These are phyloP conservation scores for Pissodes strobi DNA, from an alignment of 1,140 invertebrate species.

Conservation along the genomic window DNA sequence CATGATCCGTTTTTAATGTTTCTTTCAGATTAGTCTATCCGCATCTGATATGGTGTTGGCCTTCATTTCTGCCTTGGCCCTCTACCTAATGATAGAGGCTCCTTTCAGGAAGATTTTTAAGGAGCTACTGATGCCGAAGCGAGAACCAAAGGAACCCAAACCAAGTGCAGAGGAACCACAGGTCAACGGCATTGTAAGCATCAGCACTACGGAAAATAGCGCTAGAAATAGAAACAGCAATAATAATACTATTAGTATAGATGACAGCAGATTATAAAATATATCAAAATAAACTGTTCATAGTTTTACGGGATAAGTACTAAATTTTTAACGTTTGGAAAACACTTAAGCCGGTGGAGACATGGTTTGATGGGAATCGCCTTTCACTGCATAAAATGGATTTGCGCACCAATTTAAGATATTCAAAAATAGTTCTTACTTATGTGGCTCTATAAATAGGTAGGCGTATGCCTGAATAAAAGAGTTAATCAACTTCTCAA, in stretches of 20 bases:
- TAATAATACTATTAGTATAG: background rate
- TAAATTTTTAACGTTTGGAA: no score
- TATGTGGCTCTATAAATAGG: no score
- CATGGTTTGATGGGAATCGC: no score
- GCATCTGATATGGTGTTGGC: conserved; percentile 55
- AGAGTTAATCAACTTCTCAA: no score
- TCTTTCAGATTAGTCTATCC: conserved; percentile 43
- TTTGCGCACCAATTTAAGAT: no score
- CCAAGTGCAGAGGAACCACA: conserved; percentile 16
- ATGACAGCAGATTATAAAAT: background rate
- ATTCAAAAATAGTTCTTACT: no score
- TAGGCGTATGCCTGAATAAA: no score
- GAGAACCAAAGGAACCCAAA: conserved; percentile 17
- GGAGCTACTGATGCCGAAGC: conserved; percentile 44
- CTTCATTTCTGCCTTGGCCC: conserved; percentile 51
- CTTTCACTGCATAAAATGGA: no score
- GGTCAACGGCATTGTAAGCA: background rate
- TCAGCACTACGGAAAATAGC: background rate
- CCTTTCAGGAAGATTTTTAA: conserved; percentile 57
- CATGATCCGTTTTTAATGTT: no score
- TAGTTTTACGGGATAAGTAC: no score
- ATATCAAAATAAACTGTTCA: no score
- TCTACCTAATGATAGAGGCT: conserved; percentile 59
- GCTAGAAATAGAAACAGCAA: conserved; percentile 7
- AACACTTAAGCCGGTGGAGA: no score